These are phyloP conservation scores for Syncerus caffer DNA, from an alignment of 2,797 vertebrate genomes.

Conservation along the genomic window DNA sequence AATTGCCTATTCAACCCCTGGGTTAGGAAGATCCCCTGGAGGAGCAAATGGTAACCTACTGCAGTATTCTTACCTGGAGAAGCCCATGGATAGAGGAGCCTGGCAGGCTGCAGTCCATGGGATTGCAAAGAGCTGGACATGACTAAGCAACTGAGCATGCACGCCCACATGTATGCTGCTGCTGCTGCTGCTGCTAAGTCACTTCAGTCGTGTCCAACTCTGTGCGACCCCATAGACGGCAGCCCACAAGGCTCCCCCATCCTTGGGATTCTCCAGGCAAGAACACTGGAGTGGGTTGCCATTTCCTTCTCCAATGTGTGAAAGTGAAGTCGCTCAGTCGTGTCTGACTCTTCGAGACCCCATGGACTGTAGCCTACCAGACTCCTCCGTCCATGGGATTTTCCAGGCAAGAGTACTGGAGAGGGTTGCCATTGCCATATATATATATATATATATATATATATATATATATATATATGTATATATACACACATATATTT, in stretches of 20 bases:
- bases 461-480: neutral
- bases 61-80: neutral
- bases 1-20: neutral
- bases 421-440: fast-evolving
- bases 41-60: neutral
- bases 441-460: neutral
- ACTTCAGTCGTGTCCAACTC: too few species aligned
- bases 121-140: neutral
- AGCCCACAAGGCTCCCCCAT: too few species aligned
- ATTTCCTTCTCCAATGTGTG: too few species aligned
- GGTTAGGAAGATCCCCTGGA: neutral
- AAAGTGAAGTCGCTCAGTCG: too few species aligned
- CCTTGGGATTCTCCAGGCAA: too few species aligned
- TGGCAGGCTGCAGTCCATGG: neutral
- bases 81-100: neutral
- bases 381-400: too few species aligned
- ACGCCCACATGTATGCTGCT: neutral
- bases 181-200: too few species aligned
- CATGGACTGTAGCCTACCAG: too few species aligned
- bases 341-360: too few species aligned
- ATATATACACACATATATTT: neutral
- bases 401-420: too few species aligned
- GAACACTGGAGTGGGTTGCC: too few species aligned
- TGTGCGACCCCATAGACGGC: fast-evolving
- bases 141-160: neutral